Conservation (phyloP, 2,888 invertebrate species). For the Zonitis immaculata region DNA sequence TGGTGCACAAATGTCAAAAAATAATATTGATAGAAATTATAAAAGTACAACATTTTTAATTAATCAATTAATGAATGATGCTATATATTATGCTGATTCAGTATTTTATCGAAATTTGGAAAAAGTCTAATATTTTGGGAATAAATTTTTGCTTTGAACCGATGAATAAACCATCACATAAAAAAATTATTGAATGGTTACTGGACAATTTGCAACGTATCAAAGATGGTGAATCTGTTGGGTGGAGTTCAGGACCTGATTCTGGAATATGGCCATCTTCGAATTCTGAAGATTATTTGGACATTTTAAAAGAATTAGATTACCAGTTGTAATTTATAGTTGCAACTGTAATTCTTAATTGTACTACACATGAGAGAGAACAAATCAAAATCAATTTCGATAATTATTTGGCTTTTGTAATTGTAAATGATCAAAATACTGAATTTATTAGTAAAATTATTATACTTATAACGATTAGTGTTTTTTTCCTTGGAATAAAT, state of each 20-base stretch:
- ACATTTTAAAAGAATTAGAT: too few relatives aligned
- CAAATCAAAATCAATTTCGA: too few relatives aligned
- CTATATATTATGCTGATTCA: background rate
- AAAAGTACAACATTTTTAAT: too few relatives aligned
- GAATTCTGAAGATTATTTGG: background rate
- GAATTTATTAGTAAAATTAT: too few relatives aligned
- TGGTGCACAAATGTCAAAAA: too few relatives aligned
- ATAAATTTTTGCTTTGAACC: background rate
- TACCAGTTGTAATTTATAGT: background rate
- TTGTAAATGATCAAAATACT: too few relatives aligned
- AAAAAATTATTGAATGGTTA: background rate
- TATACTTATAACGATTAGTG: too few relatives aligned
- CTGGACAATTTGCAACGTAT: background rate
- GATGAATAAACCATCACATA: background rate
- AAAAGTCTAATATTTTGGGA: background rate
- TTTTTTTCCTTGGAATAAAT: too few relatives aligned
- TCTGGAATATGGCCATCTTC: background rate
- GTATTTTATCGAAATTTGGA: background rate
- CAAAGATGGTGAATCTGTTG: background rate
- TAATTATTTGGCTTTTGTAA: too few relatives aligned
- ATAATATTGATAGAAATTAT: too few relatives aligned
- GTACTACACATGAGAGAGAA: too few relatives aligned
- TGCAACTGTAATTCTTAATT: background rate
- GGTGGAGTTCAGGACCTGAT: background rate
- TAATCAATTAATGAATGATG: background rate